Conservation (phyloP, 2,888 invertebrate species). For the Anagyrus pseudococci region DNA sequence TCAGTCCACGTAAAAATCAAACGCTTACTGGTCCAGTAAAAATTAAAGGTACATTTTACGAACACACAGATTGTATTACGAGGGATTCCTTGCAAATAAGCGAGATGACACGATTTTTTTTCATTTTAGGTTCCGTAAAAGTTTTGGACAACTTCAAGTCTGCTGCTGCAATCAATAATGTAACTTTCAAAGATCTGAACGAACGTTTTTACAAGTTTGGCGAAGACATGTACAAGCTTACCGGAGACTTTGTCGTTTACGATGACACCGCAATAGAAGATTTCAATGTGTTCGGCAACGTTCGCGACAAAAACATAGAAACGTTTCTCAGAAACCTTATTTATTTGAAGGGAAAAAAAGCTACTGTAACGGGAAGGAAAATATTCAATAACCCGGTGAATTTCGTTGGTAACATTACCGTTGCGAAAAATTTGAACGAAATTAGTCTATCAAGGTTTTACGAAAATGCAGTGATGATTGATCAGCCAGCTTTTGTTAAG, state of each 20-base stretch:
- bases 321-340: slow-evolving; percentile 43
- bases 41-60: slow-evolving; percentile 46
- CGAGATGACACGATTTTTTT: no score
- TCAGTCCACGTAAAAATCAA: slow-evolving; percentile 46
- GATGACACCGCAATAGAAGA: slow-evolving; percentile 33
- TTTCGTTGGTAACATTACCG: slow-evolving; percentile 40
- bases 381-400: slow-evolving; percentile 43
- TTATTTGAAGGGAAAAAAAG: slow-evolving; percentile 37
- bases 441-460: slow-evolving; percentile 46
- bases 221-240: slow-evolving; percentile 37
- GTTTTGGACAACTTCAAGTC: slow-evolving; percentile 42
- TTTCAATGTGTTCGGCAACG: slow-evolving; percentile 39
- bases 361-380: slow-evolving; percentile 44
- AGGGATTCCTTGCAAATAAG: no score
- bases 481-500: slow-evolving; percentile 40
- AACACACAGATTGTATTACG: no score
- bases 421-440: slow-evolving; percentile 45
- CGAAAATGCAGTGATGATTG: slow-evolving; percentile 44
- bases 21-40: slow-evolving; percentile 44
- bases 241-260: slow-evolving; percentile 37
- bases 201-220: slow-evolving; percentile 36
- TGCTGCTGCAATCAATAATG: slow-evolving; percentile 14
- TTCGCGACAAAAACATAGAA: slow-evolving; percentile 40
- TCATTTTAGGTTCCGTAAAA: slow-evolving; percentile 40
- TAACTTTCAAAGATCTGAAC: slow-evolving; percentile 22